Evolutionary conservation across 2,888 invertebrate genomes (phyloP).

Genomic region (Ischnura elegans): DNA sequence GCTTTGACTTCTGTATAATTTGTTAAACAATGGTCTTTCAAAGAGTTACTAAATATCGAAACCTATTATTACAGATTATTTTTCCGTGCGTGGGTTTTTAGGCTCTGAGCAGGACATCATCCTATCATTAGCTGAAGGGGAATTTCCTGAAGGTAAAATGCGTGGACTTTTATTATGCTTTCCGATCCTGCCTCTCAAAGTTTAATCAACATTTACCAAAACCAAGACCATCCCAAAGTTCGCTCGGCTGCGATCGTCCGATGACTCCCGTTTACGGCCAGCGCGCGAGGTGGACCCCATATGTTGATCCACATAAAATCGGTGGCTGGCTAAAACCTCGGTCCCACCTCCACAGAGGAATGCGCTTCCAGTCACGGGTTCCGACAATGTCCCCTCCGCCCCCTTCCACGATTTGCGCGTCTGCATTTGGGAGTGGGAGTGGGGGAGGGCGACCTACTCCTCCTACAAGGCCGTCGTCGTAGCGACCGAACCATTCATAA

Average conservation of each 20-base stretch:
- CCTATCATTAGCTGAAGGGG: too few relatives aligned
- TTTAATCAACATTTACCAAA: neutral
- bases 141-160: too few relatives aligned
- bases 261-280: neutral
- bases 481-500: conserved; percentile 13
- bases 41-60: too few relatives aligned
- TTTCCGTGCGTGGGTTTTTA: too few relatives aligned
- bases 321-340: neutral
- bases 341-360: neutral
- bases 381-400: neutral
- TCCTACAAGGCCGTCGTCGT: conserved; percentile 27
- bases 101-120: too few relatives aligned
- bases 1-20: too few relatives aligned
- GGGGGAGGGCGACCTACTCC: neutral
- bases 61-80: too few relatives aligned
- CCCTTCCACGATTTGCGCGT: neutral
- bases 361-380: neutral
- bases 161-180: neutral
- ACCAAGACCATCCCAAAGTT: neutral
- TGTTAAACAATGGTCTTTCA: too few relatives aligned
- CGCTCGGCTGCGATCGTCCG: neutral
- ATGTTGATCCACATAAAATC: neutral
- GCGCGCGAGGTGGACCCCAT: neutral
- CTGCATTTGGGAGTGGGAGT: neutral
- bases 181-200: neutral